phyloP scores from a whole-genome alignment of 2,888 invertebrate genomes.

The Ichneumoninae sp. region DNA sequence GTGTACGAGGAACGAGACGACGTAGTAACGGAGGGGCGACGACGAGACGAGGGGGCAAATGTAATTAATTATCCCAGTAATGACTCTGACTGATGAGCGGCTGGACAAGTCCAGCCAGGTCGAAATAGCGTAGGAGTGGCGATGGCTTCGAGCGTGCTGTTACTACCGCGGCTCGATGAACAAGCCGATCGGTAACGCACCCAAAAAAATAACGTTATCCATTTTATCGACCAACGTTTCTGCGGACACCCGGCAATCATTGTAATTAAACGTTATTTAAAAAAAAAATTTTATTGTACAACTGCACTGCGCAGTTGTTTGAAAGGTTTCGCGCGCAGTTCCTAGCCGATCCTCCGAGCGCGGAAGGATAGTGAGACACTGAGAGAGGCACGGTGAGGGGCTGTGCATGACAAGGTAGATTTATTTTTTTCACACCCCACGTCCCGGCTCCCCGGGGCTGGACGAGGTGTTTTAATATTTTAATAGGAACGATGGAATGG shows the following conservation, averaged over 20 bases:
- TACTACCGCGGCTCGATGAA: conserved; percentile 52
- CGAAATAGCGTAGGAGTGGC: conserved; percentile 82
- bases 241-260: not conserved
- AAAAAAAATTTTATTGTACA: too few relatives aligned
- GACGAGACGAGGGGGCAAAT: conserved; percentile 86
- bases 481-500: conserved; percentile 83
- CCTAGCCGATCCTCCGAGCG: conserved; percentile 56
- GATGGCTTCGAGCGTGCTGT: conserved; percentile 77
- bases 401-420: conserved; percentile 84
- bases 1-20: conserved; percentile 64
- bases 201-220: not conserved
- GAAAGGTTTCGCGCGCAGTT: conserved; percentile 29
- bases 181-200: conserved; percentile 21
- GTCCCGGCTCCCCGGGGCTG: conserved; percentile 79
- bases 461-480: conserved; percentile 84
- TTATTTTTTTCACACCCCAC: conserved; percentile 84
- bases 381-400: conserved; percentile 70
- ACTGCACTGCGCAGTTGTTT: conserved; percentile 8
- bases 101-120: conserved; percentile 84
- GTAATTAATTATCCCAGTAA: conserved; percentile 88
- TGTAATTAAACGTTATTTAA: too few relatives aligned
- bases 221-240: not conserved
- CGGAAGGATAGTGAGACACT: conserved; percentile 65
- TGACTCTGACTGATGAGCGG: conserved; percentile 88
- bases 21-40: conserved; percentile 76